Percentiles rank a stretch among this genome's conserved stretches.
These are phyloP conservation scores for Yponomeuta plumbellus DNA, from an alignment of 2,888 invertebrate genomes.

Conservation along the genomic window DNA sequence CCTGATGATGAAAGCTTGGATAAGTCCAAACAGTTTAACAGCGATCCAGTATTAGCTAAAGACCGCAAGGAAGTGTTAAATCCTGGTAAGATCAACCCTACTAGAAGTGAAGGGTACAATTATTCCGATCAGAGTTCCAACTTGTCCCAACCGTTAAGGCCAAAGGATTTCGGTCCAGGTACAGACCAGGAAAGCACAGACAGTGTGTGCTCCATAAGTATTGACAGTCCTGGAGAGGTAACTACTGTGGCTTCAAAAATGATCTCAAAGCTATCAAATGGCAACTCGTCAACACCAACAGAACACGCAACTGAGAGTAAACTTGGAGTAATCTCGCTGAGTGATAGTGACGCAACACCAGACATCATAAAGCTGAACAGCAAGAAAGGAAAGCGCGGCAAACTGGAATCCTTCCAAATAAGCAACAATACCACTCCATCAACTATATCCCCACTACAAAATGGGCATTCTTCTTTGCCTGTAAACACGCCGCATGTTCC, in stretches of 20 bases:
- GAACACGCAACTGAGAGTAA: constrained; percentile 39
- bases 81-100: constrained; percentile 39
- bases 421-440: constrained; percentile 67
- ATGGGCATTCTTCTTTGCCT: constrained; percentile 62
- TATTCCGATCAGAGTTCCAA: constrained; percentile 46
- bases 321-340: constrained; percentile 23
- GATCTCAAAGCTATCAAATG: constrained; percentile 67
- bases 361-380: constrained; percentile 51
- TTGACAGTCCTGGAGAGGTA: constrained; percentile 57
- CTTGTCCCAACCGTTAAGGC: constrained; percentile 37
- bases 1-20: constrained; percentile 35
- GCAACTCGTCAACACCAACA: constrained; percentile 65
- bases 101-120: constrained; percentile 51
- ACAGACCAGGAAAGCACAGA: constrained; percentile 68
- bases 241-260: constrained; percentile 58
- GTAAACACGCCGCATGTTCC: constrained; percentile 58
- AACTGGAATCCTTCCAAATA: constrained; percentile 56
- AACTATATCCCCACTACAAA: constrained; percentile 66
- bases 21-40: constrained; percentile 34
- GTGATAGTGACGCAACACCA: constrained; percentile 51
- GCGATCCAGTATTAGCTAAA: constrained; percentile 49
- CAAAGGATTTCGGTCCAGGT: constrained; percentile 40
- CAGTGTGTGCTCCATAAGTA: constrained; percentile 48
- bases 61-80: constrained; percentile 44
- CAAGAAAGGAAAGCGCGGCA: constrained; percentile 46